These are phyloP conservation scores for Heterodera schachtii DNA, from an alignment of 1,140 invertebrate genomes.

Conservation along the genomic window DNA sequence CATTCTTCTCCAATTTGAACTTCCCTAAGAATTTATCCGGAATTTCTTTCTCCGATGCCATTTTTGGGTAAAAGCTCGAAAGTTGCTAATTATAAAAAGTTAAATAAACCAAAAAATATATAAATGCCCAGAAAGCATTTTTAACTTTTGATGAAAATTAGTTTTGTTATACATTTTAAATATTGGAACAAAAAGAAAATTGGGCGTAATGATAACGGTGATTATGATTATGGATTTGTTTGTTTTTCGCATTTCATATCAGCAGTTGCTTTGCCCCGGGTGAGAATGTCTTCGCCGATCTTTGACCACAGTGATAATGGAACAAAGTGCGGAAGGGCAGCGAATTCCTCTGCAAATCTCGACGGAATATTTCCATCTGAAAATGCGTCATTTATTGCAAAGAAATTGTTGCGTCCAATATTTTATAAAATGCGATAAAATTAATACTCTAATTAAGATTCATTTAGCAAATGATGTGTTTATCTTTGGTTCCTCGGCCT, in stretches of 20 bases:
- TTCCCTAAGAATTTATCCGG: conserved; percentile 59
- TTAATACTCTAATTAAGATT: too few species aligned
- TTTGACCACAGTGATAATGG: conserved; percentile 15
- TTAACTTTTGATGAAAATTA: too few species aligned
- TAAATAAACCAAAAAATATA: background rate
- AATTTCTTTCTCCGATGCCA: conserved; percentile 31
- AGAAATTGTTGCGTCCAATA: too few species aligned
- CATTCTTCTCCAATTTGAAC: conserved; percentile 56
- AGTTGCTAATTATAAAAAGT: conserved; percentile 11
- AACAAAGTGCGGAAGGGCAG: background rate
- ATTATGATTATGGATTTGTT: too few species aligned
- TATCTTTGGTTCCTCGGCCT: too few species aligned
- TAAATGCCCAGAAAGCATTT: too few species aligned
- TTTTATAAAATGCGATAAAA: too few species aligned
- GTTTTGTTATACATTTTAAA: background rate
- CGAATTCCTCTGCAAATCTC: conserved; percentile 9
- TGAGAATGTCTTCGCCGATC: conserved; percentile 16
- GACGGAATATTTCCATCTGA: conserved; percentile 22
- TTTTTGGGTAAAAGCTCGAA: conserved; percentile 1
- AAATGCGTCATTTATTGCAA: background rate
- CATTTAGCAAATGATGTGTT: too few species aligned
- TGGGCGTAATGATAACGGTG: background rate
- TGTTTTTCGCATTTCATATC: background rate
- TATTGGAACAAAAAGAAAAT: background rate
- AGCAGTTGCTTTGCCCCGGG: conserved; percentile 18